phyloP scores from a whole-genome alignment of 1,140 invertebrate genomes.

The Tetramorium simillimum region DNA sequence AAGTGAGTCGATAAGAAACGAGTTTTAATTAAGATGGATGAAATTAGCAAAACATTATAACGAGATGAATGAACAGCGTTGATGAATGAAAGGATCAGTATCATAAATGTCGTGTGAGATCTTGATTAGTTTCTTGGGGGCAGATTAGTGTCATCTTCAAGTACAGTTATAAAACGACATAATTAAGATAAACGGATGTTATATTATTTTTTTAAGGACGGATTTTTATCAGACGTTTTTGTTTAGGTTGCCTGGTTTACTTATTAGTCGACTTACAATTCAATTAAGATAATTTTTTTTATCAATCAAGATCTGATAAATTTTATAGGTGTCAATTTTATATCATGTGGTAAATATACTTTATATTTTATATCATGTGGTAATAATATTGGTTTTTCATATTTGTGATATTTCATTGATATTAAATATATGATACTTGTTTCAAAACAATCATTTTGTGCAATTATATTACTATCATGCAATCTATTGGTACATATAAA shows the following conservation, averaged over 20 bases:
- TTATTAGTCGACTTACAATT: background rate
- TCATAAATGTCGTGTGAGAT: constrained; percentile 4
- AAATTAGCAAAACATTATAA: constrained; percentile 6
- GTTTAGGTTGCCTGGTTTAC: background rate
- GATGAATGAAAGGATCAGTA: background rate
- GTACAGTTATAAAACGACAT: background rate
- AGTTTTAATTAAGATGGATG: constrained; percentile 4
- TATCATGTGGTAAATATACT: background rate
- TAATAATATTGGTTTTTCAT: background rate
- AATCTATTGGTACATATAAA: too few species aligned
- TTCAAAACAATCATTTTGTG: background rate
- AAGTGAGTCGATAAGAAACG: background rate
- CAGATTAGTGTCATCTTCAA: constrained; percentile 8
- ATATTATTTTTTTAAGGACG: background rate
- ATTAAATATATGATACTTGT: background rate
- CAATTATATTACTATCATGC: too few species aligned
- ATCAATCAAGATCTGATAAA: background rate
- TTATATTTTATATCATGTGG: background rate
- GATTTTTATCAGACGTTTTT: background rate
- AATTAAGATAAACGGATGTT: background rate
- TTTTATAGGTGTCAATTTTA: background rate
- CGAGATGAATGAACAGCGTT: background rate
- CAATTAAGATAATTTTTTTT: background rate
- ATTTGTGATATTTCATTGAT: background rate
- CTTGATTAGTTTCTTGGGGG: constrained; percentile 5